Conservation (phyloP, 2,113 vertebrate genomes). For the Nycticryphes semicollaris region DNA sequence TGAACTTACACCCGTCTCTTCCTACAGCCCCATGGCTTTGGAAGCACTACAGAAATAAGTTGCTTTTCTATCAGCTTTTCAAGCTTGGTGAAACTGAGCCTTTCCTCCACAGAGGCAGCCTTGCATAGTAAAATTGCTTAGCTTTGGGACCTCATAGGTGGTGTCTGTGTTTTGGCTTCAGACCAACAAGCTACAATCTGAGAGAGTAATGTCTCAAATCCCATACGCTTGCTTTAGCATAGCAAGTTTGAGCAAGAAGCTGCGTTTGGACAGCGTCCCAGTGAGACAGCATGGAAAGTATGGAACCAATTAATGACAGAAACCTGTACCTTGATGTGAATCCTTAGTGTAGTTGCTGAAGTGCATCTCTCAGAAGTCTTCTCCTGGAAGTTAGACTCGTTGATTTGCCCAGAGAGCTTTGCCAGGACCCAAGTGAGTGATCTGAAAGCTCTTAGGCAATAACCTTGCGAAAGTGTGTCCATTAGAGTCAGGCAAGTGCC, state of each 20-base stretch:
- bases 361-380: not conserved
- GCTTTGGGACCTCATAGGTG: not conserved
- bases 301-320: not conserved
- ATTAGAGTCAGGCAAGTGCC: not conserved
- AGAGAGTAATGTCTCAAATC: not conserved
- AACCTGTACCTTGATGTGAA: not conserved
- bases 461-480: not conserved
- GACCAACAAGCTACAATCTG: not conserved
- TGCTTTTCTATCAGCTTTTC: not conserved
- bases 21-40: not conserved
- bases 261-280: conserved; percentile 8
- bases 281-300: not conserved
- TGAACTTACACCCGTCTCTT: not conserved
- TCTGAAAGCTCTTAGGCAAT: accelerated
- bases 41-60: not conserved
- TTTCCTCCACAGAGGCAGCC: not conserved
- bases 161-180: conserved; percentile 21
- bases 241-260: conserved; percentile 28
- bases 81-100: accelerated
- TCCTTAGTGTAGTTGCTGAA: not conserved
- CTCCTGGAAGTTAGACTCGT: not conserved
- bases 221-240: not conserved
- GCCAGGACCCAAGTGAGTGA: not conserved
- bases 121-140: not conserved
- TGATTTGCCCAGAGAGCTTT: not conserved